Evolutionary conservation across 2,113 vertebrate species (phyloP).

Genomic region (Passer domesticus): DNA sequence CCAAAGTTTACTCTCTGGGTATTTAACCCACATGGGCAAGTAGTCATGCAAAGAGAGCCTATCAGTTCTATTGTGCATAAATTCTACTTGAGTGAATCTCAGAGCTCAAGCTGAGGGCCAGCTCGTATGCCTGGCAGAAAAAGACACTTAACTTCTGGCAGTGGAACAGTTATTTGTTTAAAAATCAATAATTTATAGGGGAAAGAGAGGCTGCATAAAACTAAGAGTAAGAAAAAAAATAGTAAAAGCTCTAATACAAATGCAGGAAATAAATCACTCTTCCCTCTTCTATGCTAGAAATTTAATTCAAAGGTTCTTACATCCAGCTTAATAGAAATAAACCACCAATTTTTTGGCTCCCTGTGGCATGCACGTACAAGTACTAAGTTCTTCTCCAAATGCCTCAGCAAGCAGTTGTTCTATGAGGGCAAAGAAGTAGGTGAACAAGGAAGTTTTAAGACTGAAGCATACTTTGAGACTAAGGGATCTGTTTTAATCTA

Average conservation of each 20-base stretch:
- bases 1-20: background rate
- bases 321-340: background rate
- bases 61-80: conserved; percentile 11
- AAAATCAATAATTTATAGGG: conserved; percentile 51
- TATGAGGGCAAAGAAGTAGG: background rate
- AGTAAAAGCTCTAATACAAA: background rate
- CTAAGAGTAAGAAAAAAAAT: background rate
- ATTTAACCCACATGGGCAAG: background rate
- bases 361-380: background rate
- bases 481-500: background rate
- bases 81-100: conserved; percentile 26
- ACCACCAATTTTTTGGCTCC: background rate
- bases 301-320: background rate
- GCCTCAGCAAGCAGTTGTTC: background rate
- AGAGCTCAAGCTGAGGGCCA: conserved; percentile 21
- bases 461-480: background rate
- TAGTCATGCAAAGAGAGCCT: background rate
- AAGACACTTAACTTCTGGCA: conserved; percentile 42
- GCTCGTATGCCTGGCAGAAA: background rate
- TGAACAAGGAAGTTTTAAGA: background rate
- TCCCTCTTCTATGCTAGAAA: background rate
- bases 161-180: conserved; percentile 9
- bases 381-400: background rate
- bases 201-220: background rate
- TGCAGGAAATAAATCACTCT: background rate